Percentiles rank a stretch among this genome's conserved stretches.
These are phyloP conservation scores for Mus minutoides DNA, from an alignment of 2,797 vertebrate genomes.

Conservation along the genomic window DNA sequence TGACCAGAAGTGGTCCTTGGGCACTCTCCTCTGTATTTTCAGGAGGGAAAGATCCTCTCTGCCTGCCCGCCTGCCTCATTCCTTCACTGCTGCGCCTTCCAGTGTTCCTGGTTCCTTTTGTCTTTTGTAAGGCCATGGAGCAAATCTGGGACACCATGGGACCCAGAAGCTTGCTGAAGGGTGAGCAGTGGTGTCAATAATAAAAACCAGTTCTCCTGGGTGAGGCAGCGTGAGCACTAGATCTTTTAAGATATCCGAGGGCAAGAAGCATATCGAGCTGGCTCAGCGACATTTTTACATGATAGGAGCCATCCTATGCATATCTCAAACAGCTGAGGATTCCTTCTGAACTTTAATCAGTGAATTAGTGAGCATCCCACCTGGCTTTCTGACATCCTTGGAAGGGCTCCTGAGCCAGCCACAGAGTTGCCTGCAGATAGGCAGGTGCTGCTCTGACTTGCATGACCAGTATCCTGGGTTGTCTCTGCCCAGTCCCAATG, in stretches of 20 bases:
- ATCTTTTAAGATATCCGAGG: neutral
- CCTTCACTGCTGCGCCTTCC: neutral
- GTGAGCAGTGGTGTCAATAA: neutral
- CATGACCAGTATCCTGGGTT: neutral
- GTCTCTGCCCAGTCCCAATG: neutral
- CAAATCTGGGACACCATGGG: neutral
- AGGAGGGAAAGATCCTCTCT: neutral
- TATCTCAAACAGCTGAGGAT: conserved; percentile 38
- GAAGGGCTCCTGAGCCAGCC: conserved; percentile 2
- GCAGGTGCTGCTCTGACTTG: neutral
- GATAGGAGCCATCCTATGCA: neutral
- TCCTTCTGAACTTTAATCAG: conserved; percentile 48
- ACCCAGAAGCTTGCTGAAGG: neutral
- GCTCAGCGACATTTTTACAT: neutral
- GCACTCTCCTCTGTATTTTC: neutral
- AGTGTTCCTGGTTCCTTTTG: neutral
- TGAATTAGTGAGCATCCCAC: neutral
- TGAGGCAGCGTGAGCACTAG: neutral
- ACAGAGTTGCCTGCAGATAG: neutral
- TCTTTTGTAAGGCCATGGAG: neutral
- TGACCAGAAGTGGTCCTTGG: neutral
- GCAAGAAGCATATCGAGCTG: neutral
- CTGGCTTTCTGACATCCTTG: neutral
- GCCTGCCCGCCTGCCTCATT: neutral
- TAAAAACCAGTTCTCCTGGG: conserved; percentile 35